Conservation (phyloP, 2,797 vertebrate species). For the Crax fasciolata region DNA sequence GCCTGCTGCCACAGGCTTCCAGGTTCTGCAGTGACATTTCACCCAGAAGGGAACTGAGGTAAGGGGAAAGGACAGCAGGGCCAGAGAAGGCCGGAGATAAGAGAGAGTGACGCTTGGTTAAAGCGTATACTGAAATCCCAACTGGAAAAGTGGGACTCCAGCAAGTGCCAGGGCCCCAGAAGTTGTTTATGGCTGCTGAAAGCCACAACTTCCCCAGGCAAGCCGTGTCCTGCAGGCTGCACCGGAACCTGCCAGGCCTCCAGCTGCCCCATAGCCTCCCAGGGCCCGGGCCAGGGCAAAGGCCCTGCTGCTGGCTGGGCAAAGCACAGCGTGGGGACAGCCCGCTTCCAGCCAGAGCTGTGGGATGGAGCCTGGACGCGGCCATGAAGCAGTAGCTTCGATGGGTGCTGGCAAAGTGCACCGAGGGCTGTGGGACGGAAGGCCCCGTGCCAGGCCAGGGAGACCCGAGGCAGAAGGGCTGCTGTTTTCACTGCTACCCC, state of each 20-base stretch:
- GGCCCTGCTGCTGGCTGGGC: background rate
- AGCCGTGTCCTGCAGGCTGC: background rate
- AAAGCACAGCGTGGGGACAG: background rate
- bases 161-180: background rate
- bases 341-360: background rate
- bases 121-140: background rate
- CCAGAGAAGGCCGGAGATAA: background rate
- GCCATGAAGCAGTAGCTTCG: background rate
- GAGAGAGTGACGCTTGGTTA: background rate
- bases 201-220: background rate
- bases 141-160: no score
- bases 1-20: background rate
- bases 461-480: background rate
- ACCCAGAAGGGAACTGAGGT: background rate
- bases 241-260: background rate
- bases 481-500: conserved; percentile 20
- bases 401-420: background rate
- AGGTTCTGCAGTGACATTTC: background rate
- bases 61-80: background rate
- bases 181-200: background rate
- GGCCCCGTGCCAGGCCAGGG: background rate
- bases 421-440: background rate
- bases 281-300: background rate
- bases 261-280: background rate
- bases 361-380: background rate